Percentiles rank a stretch among this genome's conserved stretches.
These are phyloP conservation scores for Callinectes sapidus DNA, from an alignment of 2,888 invertebrate species.

Conservation along the genomic window DNA sequence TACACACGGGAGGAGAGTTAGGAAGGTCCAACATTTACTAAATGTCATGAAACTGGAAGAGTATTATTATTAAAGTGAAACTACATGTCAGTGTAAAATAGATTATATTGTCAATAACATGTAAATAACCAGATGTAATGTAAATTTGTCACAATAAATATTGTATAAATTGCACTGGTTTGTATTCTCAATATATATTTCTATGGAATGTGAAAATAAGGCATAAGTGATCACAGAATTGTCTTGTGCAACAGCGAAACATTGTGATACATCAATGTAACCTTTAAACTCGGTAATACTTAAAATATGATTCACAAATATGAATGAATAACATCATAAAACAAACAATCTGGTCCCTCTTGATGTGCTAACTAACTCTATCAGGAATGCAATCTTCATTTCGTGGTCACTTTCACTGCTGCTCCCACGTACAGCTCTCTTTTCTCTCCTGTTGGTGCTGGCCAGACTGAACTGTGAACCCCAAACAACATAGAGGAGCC, in stretches of 20 bases:
- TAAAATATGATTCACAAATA: neutral
- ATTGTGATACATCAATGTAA: neutral
- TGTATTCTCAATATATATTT: neutral
- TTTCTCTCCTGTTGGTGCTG: neutral
- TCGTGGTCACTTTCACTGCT: neutral
- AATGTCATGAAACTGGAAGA: slow-evolving; percentile 36
- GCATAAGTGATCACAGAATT: neutral
- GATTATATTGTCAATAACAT: slow-evolving; percentile 48
- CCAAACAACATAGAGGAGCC: slow-evolving; percentile 68
- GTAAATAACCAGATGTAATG: slow-evolving; percentile 56
- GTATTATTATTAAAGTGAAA: slow-evolving; percentile 43
- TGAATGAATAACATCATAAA: neutral
- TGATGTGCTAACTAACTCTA: too few species aligned
- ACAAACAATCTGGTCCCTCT: neutral
- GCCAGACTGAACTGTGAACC: slow-evolving; percentile 48
- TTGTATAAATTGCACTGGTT: slow-evolving; percentile 43
- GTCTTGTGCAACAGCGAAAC: neutral
- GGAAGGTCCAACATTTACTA: slow-evolving; percentile 30
- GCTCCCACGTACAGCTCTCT: neutral
- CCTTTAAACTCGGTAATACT: neutral
- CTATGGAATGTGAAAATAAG: neutral
- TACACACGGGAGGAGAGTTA: slow-evolving; percentile 17
- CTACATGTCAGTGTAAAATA: slow-evolving; percentile 34
- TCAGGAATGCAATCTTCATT: neutral
- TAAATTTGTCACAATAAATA: slow-evolving; percentile 64